Evolutionary conservation across 2,797 vertebrate species (phyloP).

Genomic region (Eulemur mongoz): DNA sequence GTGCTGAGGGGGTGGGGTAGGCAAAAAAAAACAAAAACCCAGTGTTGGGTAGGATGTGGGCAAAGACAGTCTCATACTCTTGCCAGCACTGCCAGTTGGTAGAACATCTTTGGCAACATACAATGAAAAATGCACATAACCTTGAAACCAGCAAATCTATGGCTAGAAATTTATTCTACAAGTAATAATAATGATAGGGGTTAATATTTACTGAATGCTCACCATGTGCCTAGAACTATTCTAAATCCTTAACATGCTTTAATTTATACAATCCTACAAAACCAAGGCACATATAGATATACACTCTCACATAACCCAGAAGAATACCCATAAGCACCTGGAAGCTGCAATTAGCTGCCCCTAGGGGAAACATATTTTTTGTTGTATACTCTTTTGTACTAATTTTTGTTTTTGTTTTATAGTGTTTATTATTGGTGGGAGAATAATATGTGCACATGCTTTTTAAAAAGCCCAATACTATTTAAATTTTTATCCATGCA

Average conservation of each 20-base stretch:
- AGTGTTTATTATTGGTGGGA: neutral
- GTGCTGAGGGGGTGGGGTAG: too few species aligned
- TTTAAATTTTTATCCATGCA: neutral
- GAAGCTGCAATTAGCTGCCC: neutral
- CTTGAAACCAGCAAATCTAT: neutral
- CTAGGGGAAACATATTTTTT: neutral
- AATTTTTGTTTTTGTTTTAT: neutral
- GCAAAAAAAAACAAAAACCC: too few species aligned
- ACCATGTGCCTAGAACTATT: neutral
- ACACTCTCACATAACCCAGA: neutral
- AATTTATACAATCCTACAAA: neutral
- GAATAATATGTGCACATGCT: neutral
- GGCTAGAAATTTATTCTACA: neutral
- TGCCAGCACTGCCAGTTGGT: neutral
- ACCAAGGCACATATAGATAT: neutral
- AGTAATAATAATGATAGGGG: neutral
- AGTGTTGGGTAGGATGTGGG: neutral
- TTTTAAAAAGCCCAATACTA: neutral
- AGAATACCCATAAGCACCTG: neutral
- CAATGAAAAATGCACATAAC: neutral
- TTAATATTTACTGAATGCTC: neutral
- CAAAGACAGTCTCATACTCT: neutral
- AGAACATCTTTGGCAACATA: neutral
- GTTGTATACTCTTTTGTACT: neutral
- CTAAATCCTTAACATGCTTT: neutral